phyloP scores from a whole-genome alignment of 2,113 vertebrate genomes.

The Trichechus manatus region DNA sequence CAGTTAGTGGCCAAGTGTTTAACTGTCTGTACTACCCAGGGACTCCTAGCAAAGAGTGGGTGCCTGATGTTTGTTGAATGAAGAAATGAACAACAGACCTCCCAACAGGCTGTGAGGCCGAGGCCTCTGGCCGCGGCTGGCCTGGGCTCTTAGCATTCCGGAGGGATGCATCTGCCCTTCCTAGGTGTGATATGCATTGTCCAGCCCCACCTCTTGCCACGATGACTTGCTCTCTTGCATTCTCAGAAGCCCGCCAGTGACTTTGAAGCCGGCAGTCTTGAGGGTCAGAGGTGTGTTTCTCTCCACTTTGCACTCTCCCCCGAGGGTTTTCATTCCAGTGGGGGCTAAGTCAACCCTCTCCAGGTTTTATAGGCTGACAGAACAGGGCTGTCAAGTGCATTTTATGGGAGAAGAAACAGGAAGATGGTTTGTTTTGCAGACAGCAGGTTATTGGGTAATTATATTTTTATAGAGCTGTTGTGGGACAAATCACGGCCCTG shows the following conservation, averaged over 20 bases:
- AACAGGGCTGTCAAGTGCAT: slow-evolving; percentile 88
- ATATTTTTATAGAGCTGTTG: slow-evolving; percentile 91
- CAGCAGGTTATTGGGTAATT: slow-evolving; percentile 90
- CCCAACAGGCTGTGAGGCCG: not conserved
- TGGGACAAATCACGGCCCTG: slow-evolving; percentile 88
- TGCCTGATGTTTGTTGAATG: not conserved
- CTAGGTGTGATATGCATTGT: not conserved
- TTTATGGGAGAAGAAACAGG: slow-evolving; percentile 91
- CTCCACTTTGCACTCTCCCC: slow-evolving; percentile 5
- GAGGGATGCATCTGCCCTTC: too few species aligned
- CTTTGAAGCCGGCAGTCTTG: not conserved
- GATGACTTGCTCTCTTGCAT: not conserved
- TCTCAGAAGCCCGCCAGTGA: not conserved
- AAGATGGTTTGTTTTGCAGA: slow-evolving; percentile 90
- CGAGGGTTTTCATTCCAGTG: slow-evolving; percentile 78
- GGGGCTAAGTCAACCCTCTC: slow-evolving; percentile 77
- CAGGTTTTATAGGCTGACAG: slow-evolving; percentile 89
- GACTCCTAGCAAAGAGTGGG: not conserved
- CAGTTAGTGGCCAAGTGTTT: not conserved
- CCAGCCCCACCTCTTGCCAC: not conserved
- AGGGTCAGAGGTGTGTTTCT: not conserved
- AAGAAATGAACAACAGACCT: not conserved
- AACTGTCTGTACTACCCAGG: not conserved
- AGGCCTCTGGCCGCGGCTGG: not conserved
- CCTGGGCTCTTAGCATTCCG: not conserved